phyloP scores from a whole-genome alignment of 2,888 invertebrate genomes.

The Eupithecia subumbrata region DNA sequence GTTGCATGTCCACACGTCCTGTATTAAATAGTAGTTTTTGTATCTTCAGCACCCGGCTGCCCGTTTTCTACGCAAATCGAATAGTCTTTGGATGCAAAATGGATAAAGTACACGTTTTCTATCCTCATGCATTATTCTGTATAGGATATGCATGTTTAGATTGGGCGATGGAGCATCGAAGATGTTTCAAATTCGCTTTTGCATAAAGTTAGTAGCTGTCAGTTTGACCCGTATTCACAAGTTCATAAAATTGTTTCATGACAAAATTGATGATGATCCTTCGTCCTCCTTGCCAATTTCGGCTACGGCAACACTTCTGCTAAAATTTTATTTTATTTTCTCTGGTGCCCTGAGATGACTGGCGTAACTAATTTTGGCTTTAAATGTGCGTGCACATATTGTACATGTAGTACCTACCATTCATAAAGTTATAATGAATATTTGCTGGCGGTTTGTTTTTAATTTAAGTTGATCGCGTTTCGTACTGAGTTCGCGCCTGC shows the following conservation, averaged over 20 bases:
- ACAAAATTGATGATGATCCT: background rate
- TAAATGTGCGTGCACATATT: too few species aligned
- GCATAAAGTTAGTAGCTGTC: background rate
- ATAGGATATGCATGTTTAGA: slow-evolving; percentile 8
- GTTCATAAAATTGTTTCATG: background rate
- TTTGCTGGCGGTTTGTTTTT: too few species aligned
- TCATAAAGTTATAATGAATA: too few species aligned
- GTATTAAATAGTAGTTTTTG: background rate
- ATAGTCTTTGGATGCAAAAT: slow-evolving; percentile 20
- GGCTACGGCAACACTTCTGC: too few species aligned
- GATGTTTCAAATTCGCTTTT: slow-evolving; percentile 8
- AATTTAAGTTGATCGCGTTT: too few species aligned
- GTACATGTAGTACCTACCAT: too few species aligned
- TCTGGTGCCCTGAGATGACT: too few species aligned
- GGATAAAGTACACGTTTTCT: slow-evolving; percentile 21
- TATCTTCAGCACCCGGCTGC: background rate
- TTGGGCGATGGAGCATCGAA: slow-evolving; percentile 7
- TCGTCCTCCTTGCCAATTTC: too few species aligned
- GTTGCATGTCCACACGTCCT: background rate
- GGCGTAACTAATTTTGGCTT: too few species aligned
- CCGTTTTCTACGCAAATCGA: slow-evolving; percentile 2
- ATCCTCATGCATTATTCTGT: slow-evolving; percentile 23
- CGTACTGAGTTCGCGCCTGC: too few species aligned
- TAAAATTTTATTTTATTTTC: too few species aligned
- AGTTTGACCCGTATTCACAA: background rate